Conservation (phyloP, 2,113 vertebrate species). For the Planiliza haematocheilus region DNA sequence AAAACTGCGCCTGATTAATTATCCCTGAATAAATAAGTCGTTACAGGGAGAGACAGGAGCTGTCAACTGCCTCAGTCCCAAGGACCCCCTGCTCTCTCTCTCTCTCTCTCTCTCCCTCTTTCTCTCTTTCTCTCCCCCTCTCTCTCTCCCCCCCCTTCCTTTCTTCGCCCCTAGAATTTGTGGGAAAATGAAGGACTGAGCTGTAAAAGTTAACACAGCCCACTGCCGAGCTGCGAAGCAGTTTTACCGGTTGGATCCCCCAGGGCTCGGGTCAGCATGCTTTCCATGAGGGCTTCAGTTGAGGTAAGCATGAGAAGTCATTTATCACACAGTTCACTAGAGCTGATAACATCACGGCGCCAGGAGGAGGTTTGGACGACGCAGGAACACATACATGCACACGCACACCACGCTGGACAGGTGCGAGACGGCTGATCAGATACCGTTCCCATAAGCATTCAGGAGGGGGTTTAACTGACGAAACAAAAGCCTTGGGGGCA, state of each 20-base stretch:
- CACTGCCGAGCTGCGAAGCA: not conserved
- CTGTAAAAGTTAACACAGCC: slow-evolving; percentile 38
- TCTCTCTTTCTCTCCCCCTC: slow-evolving; percentile 9
- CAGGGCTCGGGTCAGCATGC: slow-evolving; percentile 59
- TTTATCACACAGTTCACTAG: slow-evolving; percentile 61
- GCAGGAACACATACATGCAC: slow-evolving; percentile 22
- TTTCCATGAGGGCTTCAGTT: slow-evolving; percentile 72
- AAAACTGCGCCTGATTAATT: slow-evolving; percentile 80
- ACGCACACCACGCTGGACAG: slow-evolving; percentile 45
- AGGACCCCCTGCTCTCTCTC: slow-evolving; percentile 48
- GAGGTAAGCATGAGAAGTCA: slow-evolving; percentile 72
- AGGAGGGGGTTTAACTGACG: slow-evolving; percentile 3
- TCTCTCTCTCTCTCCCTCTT: slow-evolving; percentile 2
- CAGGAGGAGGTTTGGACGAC: slow-evolving; percentile 11
- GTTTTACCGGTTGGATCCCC: slow-evolving; percentile 59
- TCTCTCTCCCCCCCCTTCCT: not conserved
- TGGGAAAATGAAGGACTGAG: slow-evolving; percentile 23
- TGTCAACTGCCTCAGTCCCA: slow-evolving; percentile 71
- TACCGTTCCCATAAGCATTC: slow-evolving; percentile 62
- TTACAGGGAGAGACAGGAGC: slow-evolving; percentile 77
- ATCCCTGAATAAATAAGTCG: slow-evolving; percentile 82
- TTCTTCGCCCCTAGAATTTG: slow-evolving; percentile 17
- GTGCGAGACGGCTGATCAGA: slow-evolving; percentile 60
- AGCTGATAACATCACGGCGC: slow-evolving; percentile 74
- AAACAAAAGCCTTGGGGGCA: not conserved